phyloP scores from a whole-genome alignment of 2,113 vertebrate species.

The Indri indri region DNA sequence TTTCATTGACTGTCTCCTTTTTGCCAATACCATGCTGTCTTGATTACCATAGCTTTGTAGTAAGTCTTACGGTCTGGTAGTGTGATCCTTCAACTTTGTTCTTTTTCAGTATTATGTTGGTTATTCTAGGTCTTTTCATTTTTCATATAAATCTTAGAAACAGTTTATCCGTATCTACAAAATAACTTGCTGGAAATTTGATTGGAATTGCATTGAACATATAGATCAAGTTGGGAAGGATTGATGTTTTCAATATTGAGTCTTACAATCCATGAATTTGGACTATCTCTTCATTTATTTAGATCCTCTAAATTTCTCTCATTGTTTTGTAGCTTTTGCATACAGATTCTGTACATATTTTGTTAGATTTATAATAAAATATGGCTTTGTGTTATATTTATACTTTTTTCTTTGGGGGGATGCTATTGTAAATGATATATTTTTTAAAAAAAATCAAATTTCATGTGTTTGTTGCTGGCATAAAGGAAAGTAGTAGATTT shows the following conservation, averaged over 20 bases:
- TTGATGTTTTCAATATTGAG: neutral
- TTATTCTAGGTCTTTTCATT: neutral
- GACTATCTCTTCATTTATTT: neutral
- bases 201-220: neutral
- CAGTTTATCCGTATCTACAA: neutral
- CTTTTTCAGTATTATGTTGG: neutral
- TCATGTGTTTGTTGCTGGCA: neutral
- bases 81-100: neutral
- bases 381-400: neutral
- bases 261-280: neutral
- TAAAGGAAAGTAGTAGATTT: neutral
- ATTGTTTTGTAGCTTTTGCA: neutral
- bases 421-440: neutral
- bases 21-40: neutral
- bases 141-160: conserved; percentile 1
- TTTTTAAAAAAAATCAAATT: neutral
- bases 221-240: neutral
- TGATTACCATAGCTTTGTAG: neutral
- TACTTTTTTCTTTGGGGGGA: neutral
- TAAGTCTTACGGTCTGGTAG: neutral
- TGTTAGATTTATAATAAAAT: neutral
- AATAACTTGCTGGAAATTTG: neutral
- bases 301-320: neutral
- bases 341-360: neutral
- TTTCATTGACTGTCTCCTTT: neutral